Evolutionary conservation across 37 sponge, comb jelly and placozoan genomes (phyloP).

Genomic region (Cladorhizidae sp.): DNA sequence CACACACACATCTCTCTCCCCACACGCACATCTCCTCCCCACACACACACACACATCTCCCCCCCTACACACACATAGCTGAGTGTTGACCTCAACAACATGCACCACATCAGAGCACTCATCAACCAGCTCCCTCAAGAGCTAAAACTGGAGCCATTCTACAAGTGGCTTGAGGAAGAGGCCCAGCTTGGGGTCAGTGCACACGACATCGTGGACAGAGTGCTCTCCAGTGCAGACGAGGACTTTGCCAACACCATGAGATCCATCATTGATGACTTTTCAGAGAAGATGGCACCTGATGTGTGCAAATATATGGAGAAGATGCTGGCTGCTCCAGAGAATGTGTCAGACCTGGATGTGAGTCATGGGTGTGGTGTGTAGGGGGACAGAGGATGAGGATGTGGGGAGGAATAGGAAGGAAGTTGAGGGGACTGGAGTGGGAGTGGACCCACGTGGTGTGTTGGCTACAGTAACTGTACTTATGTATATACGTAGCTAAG

Average conservation of each 20-base stretch:
- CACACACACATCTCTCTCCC: no score
- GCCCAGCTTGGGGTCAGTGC: slow-evolving; percentile 3
- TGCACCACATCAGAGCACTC: slow-evolving; percentile 25
- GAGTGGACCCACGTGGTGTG: no score
- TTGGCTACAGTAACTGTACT: no score
- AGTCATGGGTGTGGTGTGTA: no score
- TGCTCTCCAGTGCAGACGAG: slow-evolving; percentile 33
- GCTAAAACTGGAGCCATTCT: slow-evolving; percentile 25
- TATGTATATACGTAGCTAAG: no score
- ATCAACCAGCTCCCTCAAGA: slow-evolving; percentile 12
- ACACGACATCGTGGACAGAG: slow-evolving; percentile 7
- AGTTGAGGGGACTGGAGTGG: no score
- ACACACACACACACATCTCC: no score
- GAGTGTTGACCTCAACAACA: slow-evolving; percentile 52
- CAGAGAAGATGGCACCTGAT: slow-evolving; percentile 19
- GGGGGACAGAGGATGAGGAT: no score
- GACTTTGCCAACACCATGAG: slow-evolving; percentile 40
- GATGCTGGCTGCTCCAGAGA: background rate
- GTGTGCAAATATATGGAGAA: background rate
- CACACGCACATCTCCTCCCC: no score
- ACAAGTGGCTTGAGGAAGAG: slow-evolving; percentile 29
- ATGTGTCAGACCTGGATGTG: background rate
- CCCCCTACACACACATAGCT: slow-evolving; percentile 15
- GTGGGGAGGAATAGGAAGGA: no score
- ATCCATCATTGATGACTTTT: slow-evolving; percentile 1